Conservation (phyloP, 1,140 invertebrate species). For the Holotrichia oblita region DNA sequence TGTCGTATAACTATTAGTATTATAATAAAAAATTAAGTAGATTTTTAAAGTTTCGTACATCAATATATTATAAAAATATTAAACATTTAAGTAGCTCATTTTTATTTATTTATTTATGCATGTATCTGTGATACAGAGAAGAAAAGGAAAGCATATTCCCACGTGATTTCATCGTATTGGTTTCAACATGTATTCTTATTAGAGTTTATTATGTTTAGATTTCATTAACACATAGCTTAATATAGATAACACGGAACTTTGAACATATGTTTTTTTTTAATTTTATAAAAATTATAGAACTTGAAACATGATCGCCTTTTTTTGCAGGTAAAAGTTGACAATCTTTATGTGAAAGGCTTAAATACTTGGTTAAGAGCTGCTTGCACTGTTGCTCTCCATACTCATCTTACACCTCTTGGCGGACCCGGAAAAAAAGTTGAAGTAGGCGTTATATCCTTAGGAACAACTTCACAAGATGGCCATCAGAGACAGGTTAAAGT, state of each 20-base stretch:
- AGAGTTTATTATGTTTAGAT: background rate
- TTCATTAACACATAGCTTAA: background rate
- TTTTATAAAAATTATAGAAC: background rate
- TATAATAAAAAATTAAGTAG: too few species aligned
- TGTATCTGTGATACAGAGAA: too few species aligned
- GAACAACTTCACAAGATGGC: conserved; percentile 86
- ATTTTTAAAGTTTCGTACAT: too few species aligned
- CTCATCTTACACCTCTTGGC: conserved; percentile 76
- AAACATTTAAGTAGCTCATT: too few species aligned
- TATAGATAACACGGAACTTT: too few species aligned
- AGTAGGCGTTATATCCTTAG: conserved; percentile 88
- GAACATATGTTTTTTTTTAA: too few species aligned
- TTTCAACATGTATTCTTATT: background rate
- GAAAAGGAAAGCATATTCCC: background rate
- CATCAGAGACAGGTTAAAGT: conserved; percentile 86
- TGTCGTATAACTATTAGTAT: too few species aligned
- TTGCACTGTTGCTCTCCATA: conserved; percentile 80
- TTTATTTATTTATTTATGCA: too few species aligned
- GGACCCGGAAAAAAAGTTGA: conserved; percentile 74
- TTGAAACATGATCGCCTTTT: background rate
- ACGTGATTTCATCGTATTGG: too few species aligned
- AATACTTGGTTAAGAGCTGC: conserved; percentile 81
- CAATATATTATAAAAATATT: too few species aligned
- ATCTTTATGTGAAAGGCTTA: conserved; percentile 78
- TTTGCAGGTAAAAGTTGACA: conserved; percentile 76